Percentiles rank a stretch among this genome's conserved stretches.
phyloP scores from a whole-genome alignment of 2,113 vertebrate genomes.

The Nesogale talazaci region DNA sequence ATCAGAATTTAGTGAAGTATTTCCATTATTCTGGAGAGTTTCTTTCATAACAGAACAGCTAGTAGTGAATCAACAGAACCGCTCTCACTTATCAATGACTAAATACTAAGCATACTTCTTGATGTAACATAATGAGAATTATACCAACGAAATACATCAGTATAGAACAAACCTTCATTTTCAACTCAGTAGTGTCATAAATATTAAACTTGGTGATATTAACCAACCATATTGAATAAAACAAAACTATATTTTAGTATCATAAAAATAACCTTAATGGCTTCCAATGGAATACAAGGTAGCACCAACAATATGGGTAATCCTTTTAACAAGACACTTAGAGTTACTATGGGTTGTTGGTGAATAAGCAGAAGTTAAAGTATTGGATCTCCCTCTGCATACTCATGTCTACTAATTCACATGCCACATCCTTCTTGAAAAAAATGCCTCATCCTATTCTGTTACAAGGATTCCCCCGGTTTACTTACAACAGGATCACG shows the following conservation, averaged over 20 bases:
- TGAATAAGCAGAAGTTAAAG: not conserved
- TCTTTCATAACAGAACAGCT: not conserved
- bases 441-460: not conserved
- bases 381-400: slow-evolving; percentile 15
- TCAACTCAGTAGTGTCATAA: slow-evolving; percentile 21
- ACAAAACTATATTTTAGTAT: not conserved
- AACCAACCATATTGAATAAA: slow-evolving; percentile 8
- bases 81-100: not conserved
- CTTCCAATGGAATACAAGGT: slow-evolving; percentile 42
- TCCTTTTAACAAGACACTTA: slow-evolving; percentile 60
- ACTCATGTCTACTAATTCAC: not conserved
- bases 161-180: slow-evolving; percentile 31
- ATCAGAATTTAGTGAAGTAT: slow-evolving; percentile 13
- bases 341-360: slow-evolving; percentile 17
- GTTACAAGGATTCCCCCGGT: rapidly evolving
- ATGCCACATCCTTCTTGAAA: not conserved
- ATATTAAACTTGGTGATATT: not conserved
- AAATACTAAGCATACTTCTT: not conserved
- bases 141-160: not conserved
- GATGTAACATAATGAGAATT: not conserved
- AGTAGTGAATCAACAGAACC: not conserved
- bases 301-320: slow-evolving; percentile 26
- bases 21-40: slow-evolving; percentile 18
- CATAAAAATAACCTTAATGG: not conserved
- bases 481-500: not conserved